Evolutionary conservation across 2,797 vertebrate genomes (phyloP).

Genomic region (Melanotaenia pygmaea): DNA sequence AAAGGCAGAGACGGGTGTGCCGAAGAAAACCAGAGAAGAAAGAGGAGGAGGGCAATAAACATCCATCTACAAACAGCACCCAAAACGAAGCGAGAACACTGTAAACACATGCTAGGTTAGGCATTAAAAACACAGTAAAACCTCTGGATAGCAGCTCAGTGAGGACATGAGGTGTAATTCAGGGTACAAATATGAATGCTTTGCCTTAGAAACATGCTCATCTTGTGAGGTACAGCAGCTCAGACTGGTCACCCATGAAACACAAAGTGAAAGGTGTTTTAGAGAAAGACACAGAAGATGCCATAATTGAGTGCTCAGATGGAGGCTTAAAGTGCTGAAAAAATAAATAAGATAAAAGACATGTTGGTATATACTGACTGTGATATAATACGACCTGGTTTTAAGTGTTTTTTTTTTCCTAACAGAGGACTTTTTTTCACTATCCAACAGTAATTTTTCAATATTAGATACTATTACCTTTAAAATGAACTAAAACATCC

Average conservation of each 20-base stretch:
- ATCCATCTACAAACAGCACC: neutral
- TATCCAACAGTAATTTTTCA: too few relatives aligned
- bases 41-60: neutral
- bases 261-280: constrained; percentile 72
- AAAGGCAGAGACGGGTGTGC: constrained; percentile 25
- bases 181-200: neutral
- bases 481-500: too few relatives aligned
- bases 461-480: too few relatives aligned
- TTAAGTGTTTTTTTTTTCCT: too few relatives aligned
- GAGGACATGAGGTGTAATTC: constrained; percentile 12
- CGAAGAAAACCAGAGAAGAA: neutral
- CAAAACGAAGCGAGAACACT: neutral
- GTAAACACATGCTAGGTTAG: neutral
- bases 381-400: too few relatives aligned
- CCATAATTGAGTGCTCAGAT: constrained; percentile 39
- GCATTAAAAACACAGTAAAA: neutral
- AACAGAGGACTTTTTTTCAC: too few relatives aligned
- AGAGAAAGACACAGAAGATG: constrained; percentile 50
- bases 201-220: constrained; percentile 33
- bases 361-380: too few relatives aligned
- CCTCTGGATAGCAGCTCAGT: neutral
- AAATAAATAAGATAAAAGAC: neutral
- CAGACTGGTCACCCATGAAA: constrained; percentile 71
- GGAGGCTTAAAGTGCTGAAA: neutral
- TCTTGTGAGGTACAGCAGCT: constrained; percentile 57